Conservation (phyloP, 2,113 vertebrate genomes). For the Chaenocephalus aceratus region DNA sequence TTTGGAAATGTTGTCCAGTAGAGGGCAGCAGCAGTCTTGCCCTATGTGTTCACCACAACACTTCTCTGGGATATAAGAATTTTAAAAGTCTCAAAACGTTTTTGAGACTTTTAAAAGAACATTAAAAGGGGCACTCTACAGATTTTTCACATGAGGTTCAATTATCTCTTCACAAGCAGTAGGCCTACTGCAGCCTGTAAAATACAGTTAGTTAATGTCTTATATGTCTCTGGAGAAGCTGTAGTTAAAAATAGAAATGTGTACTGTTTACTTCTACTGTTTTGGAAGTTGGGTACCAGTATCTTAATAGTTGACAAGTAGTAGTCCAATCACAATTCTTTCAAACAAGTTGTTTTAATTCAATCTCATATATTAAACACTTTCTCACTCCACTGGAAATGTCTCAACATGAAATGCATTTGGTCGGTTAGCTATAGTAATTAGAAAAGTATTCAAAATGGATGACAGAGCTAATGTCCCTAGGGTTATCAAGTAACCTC, state of each 20-base stretch:
- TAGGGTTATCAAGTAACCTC: not conserved
- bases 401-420: not conserved
- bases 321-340: not conserved
- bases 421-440: too few relatives aligned
- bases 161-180: not conserved
- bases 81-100: not conserved
- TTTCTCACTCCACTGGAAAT: not conserved
- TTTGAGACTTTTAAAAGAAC: not conserved
- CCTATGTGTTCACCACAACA: not conserved
- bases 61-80: not conserved
- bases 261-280: too few relatives aligned
- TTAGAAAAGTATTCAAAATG: not conserved
- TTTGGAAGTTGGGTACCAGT: too few relatives aligned
- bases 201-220: not conserved
- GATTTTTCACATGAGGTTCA: not conserved
- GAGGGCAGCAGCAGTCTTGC: slow-evolving; percentile 33
- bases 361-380: not conserved
- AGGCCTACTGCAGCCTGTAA: not conserved
- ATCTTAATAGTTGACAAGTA: not conserved
- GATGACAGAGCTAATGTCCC: not conserved
- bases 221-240: too few relatives aligned
- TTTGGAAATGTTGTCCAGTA: slow-evolving; percentile 1
- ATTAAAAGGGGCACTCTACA: not conserved
- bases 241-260: too few relatives aligned
- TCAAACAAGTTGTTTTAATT: not conserved